phyloP scores from a whole-genome alignment of 2,113 vertebrate species.

The Eonycteris spelaea region DNA sequence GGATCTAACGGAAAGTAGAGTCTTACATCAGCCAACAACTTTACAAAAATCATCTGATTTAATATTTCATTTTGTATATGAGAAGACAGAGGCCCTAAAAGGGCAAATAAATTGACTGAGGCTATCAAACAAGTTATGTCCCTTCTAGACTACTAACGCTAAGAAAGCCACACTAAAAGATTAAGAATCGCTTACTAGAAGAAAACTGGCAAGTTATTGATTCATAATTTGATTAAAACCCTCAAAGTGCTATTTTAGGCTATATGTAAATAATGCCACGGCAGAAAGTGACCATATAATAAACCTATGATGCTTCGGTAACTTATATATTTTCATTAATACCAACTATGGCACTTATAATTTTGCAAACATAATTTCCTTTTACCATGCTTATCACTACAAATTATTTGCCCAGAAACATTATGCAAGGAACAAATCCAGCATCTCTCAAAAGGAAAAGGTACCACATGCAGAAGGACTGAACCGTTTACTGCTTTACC shows the following conservation, averaged over 20 bases:
- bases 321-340: not conserved
- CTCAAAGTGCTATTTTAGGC: not conserved
- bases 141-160: not conserved
- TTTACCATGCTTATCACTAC: not conserved
- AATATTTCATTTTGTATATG: not conserved
- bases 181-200: not conserved
- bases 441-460: not conserved
- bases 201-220: not conserved
- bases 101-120: not conserved
- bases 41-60: not conserved
- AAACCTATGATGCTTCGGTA: not conserved
- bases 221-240: not conserved
- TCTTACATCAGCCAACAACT: not conserved
- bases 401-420: not conserved
- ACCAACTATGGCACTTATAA: not conserved
- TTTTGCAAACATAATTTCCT: not conserved
- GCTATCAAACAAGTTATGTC: not conserved
- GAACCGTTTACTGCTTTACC: not conserved
- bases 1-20: not conserved
- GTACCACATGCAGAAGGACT: not conserved
- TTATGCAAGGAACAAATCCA: not conserved
- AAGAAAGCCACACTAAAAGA: conserved; percentile 21
- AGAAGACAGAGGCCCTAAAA: not conserved
- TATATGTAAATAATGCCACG: not conserved
- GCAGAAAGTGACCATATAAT: not conserved